Evolutionary conservation across 2,888 invertebrate genomes (phyloP).

Genomic region (Hofmannophila pseudospretella): DNA sequence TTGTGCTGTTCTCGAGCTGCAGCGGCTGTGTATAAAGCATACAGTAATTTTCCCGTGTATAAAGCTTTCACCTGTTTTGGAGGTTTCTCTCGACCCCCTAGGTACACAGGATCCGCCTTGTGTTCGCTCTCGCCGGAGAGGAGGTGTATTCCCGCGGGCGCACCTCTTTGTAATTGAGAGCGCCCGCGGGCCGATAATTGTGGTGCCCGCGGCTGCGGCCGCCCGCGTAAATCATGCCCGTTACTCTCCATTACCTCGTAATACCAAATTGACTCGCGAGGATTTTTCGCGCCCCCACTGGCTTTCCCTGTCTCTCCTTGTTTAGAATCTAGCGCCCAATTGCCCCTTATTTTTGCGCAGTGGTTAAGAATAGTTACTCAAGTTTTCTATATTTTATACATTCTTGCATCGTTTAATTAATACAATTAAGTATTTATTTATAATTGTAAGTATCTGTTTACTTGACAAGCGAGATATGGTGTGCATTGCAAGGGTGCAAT

Average conservation of each 20-base stretch:
- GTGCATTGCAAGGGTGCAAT: constrained; percentile 6
- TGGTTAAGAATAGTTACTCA: too few relatives aligned
- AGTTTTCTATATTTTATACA: too few relatives aligned
- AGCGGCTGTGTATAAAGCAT: too few relatives aligned
- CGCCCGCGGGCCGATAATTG: constrained; percentile 77
- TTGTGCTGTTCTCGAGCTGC: too few relatives aligned
- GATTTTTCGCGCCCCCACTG: constrained; percentile 40
- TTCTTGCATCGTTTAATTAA: background rate
- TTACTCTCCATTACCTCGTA: constrained; percentile 76
- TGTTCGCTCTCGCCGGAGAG: background rate
- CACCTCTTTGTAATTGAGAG: constrained; percentile 76
- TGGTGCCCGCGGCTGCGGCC: constrained; percentile 46
- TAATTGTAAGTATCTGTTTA: background rate
- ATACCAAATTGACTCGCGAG: constrained; percentile 71
- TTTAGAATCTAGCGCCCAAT: constrained; percentile 20
- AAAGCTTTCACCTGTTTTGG: too few relatives aligned
- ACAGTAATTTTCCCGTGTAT: too few relatives aligned
- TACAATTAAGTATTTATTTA: too few relatives aligned
- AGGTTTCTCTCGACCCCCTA: too few relatives aligned
- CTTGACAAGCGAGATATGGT: background rate
- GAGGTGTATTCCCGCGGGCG: constrained; percentile 69
- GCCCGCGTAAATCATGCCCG: constrained; percentile 71
- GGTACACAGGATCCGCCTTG: background rate
- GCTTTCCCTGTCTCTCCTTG: constrained; percentile 31
- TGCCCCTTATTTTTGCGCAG: too few relatives aligned